Base-by-base conservation (phyloP, 2,797 vertebrate species). In the Coendou prehensilis region DNA sequence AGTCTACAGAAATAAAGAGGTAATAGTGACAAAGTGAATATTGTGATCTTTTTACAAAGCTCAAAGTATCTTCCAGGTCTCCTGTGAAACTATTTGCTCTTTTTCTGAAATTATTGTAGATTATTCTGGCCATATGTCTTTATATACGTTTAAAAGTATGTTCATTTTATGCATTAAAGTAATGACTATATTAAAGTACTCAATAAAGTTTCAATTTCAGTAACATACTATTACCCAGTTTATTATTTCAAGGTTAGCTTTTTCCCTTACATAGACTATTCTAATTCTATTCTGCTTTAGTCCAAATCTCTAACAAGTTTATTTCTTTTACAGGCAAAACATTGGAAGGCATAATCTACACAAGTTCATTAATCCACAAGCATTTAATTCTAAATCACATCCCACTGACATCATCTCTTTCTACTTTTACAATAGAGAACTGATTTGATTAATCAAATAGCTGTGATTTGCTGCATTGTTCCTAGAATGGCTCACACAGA, bases 361-460 rank as follows among this genome's bases (percentile, higher is more conserved):
- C 94, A 96, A 89, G 33, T 96, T 98, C 97, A 98, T 98, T 98
- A 97, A 98, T 98, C 94, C 90, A 97, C 89, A 98, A 97, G 95
- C 97, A 98, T 97, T 96, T 97, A 95, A 97, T 98, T 98, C 97
- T 97, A 98, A 97, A 98, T 98, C 95, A 97, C 96, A 98, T 98
- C 96, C 95, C 95, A 97, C 91, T 95, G 97, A 98, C 81, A 97
- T 97, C 97, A 98, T 98, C 96, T 98, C 96, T 98, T 97, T 97
- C 94, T 98, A 97, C 90, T 98, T 96, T 97, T 97, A 97, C 97
- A 98, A 98, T 96, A 97, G 96, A 98, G 93, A 97, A 91, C 71
- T 98, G 98, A 98, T 98, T 97, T 98, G 97, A 98, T 98, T 98
- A 98, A 98, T 98, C 98, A 98, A 98, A 98, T 84, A 95, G 91